These are phyloP conservation scores for Bombus impatiens DNA, from an alignment of 1,140 invertebrate species.

Conservation along the genomic window DNA sequence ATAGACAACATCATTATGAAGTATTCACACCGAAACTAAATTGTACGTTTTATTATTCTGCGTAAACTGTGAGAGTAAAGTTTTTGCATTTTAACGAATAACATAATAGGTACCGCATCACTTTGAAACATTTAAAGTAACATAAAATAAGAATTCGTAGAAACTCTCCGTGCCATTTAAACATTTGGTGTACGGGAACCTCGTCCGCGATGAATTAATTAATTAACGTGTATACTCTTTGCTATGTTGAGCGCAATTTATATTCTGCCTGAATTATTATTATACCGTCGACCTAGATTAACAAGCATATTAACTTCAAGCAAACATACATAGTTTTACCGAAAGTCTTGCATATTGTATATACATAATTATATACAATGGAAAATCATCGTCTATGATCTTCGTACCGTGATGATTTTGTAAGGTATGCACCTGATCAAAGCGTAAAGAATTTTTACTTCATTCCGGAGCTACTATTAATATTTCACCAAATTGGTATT, in stretches of 20 bases:
- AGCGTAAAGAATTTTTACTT: slow-evolving; percentile 79
- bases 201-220: slow-evolving; percentile 52
- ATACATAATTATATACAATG: slow-evolving; percentile 80
- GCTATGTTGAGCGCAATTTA: slow-evolving; percentile 63
- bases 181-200: slow-evolving; percentile 38
- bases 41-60: neutral
- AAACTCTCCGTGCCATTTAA: slow-evolving; percentile 19
- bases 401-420: slow-evolving; percentile 78
- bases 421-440: slow-evolving; percentile 76
- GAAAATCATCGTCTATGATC: slow-evolving; percentile 74
- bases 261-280: slow-evolving; percentile 74
- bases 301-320: slow-evolving; percentile 68
- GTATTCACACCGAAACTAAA: neutral
- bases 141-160: slow-evolving; percentile 23
- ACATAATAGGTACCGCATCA: neutral
- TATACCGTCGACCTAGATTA: slow-evolving; percentile 72
- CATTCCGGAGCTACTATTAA: slow-evolving; percentile 76
- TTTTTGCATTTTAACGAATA: slow-evolving; percentile 17
- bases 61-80: neutral
- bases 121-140: slow-evolving; percentile 20
- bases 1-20: neutral
- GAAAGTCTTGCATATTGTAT: slow-evolving; percentile 78
- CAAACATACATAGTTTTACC: slow-evolving; percentile 74
- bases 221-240: slow-evolving; percentile 55
- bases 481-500: slow-evolving; percentile 79